phyloP scores from a whole-genome alignment of 2,888 invertebrate species.

The Hylaea fasciaria region DNA sequence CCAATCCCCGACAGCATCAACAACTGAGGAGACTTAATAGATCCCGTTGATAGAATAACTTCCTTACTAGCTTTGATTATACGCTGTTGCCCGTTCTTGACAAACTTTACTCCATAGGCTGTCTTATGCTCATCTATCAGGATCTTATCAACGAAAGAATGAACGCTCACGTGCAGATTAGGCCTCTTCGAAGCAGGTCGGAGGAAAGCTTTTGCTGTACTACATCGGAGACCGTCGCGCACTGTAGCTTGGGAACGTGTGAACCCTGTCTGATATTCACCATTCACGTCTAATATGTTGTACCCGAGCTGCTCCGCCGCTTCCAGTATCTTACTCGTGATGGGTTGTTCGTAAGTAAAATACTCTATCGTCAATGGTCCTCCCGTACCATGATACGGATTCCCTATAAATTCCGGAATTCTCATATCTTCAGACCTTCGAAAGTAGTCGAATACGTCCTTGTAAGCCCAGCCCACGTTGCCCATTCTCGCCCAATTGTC shows the following conservation, averaged over 20 bases:
- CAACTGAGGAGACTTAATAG: constrained; percentile 93
- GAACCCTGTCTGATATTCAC: constrained; percentile 91
- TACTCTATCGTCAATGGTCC: constrained; percentile 91
- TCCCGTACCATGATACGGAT: constrained; percentile 87
- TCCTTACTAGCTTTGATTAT: constrained; percentile 88
- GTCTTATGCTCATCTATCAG: constrained; percentile 86
- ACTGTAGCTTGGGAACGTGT: constrained; percentile 91
- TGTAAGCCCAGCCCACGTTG: constrained; percentile 91
- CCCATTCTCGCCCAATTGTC: constrained; percentile 93
- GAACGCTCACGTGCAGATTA: constrained; percentile 90
- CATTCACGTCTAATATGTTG: constrained; percentile 89
- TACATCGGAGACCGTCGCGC: constrained; percentile 91
- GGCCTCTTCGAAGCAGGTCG: constrained; percentile 87
- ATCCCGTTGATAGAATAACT: constrained; percentile 93
- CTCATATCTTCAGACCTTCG: constrained; percentile 91
- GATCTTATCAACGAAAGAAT: constrained; percentile 88
- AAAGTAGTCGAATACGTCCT: constrained; percentile 90
- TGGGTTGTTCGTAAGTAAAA: constrained; percentile 88
- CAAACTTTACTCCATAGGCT: constrained; percentile 88
- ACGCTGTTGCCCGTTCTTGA: constrained; percentile 81
- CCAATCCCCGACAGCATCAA: constrained; percentile 95
- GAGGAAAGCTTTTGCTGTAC: constrained; percentile 92
- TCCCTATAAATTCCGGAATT: constrained; percentile 84
- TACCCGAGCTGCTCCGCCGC: constrained; percentile 90
- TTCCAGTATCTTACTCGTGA: constrained; percentile 88